Conservation (phyloP, 1,140 invertebrate genomes). For the Drosophila sucinea region DNA sequence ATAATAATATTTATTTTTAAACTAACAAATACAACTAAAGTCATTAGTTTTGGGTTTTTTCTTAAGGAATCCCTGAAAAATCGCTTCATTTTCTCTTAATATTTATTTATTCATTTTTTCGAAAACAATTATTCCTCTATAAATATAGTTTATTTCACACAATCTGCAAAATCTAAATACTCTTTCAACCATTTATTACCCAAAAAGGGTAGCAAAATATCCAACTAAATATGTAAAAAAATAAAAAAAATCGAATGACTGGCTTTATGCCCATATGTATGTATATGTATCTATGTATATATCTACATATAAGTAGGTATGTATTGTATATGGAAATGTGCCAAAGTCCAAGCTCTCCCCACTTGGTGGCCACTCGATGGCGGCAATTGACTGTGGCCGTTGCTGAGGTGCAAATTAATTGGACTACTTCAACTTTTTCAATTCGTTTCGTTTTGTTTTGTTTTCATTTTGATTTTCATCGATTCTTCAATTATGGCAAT, state of each 20-base stretch:
- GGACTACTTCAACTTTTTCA: slow-evolving; percentile 33
- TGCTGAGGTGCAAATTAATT: slow-evolving; percentile 54
- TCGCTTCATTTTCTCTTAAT: no score
- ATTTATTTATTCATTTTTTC: no score
- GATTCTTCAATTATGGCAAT: slow-evolving; percentile 62
- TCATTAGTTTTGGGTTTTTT: no score
- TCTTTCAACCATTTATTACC: no score
- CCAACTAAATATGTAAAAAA: slow-evolving; percentile 1
- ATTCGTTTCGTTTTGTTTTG: slow-evolving; percentile 40
- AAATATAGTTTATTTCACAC: no score
- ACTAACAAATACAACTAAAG: no score
- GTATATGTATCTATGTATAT: neutral
- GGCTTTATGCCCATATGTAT: slow-evolving; percentile 9
- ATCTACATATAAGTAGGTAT: neutral
- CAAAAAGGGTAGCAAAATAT: neutral
- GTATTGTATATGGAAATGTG: slow-evolving; percentile 1
- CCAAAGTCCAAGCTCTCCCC: slow-evolving; percentile 15
- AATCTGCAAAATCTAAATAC: no score
- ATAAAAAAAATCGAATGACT: neutral
- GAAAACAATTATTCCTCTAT: no score
- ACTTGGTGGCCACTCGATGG: neutral
- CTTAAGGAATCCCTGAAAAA: no score
- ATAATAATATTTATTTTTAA: no score
- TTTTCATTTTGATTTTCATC: slow-evolving; percentile 10
- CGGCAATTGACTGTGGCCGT: slow-evolving; percentile 13